Conservation (phyloP, 1,140 invertebrate species). For the Leptonema lineaticorne region DNA sequence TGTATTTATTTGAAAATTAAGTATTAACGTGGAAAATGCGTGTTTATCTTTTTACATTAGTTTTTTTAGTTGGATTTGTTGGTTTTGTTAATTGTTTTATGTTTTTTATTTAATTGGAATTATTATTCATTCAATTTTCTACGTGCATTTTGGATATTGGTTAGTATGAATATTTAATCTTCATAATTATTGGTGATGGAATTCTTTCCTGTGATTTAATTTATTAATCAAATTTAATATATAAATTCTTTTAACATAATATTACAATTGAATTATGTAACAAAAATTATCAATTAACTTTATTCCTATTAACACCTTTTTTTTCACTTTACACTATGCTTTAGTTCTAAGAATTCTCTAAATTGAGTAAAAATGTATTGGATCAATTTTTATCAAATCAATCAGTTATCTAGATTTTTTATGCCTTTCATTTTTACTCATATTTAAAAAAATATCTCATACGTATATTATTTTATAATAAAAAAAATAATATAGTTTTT, state of each 20-base stretch:
- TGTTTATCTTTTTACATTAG: background rate
- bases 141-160: slow-evolving; percentile 5
- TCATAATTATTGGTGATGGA: slow-evolving; percentile 23
- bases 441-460: too few relatives aligned
- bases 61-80: background rate
- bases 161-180: slow-evolving; percentile 6
- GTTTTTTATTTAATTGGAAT: background rate
- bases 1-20: too few relatives aligned
- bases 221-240: background rate
- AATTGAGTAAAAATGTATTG: background rate
- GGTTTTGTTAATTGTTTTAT: background rate
- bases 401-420: background rate
- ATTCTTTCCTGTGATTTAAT: background rate
- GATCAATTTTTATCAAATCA: background rate
- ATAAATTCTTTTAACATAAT: background rate
- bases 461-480: slow-evolving; percentile 7
- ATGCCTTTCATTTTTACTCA: background rate
- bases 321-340: too few relatives aligned
- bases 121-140: background rate
- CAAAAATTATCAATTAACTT: too few relatives aligned
- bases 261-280: background rate
- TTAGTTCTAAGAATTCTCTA: too few relatives aligned
- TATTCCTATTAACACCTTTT: too few relatives aligned
- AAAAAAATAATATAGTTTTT: background rate
- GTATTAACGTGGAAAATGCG: too few relatives aligned